Evolutionary conservation across 1,140 invertebrate genomes (phyloP), one percentile per base, ranked within the genome.

Genomic region (Adelges cooleyi): DNA sequence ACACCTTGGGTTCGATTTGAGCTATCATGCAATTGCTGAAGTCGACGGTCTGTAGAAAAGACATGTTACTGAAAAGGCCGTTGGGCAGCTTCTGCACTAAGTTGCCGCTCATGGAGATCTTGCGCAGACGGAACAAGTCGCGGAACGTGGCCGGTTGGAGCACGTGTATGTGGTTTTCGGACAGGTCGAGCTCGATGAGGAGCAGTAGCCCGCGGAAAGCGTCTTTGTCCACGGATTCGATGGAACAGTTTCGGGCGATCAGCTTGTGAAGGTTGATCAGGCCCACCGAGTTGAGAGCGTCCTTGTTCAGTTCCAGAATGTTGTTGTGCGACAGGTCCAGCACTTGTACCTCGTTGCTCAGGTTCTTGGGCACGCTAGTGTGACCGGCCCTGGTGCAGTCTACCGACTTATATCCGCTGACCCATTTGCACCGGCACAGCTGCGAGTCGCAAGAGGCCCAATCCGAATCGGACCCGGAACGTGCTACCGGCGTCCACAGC

Each of bases 121-220:
- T 81, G 44, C 88, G 76, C 2, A 92, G 75, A 70, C 83, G 81
- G 20, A 79, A 75, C 2, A 84, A 83, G 27, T 85, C 81, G 10
- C 75, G 75, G 69, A 94, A 92, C 0, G 85, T 86, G 15, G 82
- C 81, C 65, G 53, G 69, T 29, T 72, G 69, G 15, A 72, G 38
- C 1, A 62, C 65, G 29, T 71, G 70, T 13, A 72, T 71, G 27
- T 52, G 77, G 71, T 95, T 95, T 65, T 80, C 78, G 0, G 88
- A 87, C 48, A 94, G 74, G 73, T 95, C 89, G 29, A 95, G 75
- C 73, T 93, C 89, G 33, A 93, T 90, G 27, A 94, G 78, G 62
- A 93, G 86, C 44, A 79, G 79, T n/a, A 94, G 77, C 1, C 83
- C 83, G 65, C 80, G 81, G 69, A 94, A 86, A 0, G 90, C 87